Percentiles rank a stretch among this genome's conserved stretches.
These are phyloP conservation scores for Zootoca vivipara DNA, from an alignment of 2,113 vertebrate species.

Conservation along the genomic window DNA sequence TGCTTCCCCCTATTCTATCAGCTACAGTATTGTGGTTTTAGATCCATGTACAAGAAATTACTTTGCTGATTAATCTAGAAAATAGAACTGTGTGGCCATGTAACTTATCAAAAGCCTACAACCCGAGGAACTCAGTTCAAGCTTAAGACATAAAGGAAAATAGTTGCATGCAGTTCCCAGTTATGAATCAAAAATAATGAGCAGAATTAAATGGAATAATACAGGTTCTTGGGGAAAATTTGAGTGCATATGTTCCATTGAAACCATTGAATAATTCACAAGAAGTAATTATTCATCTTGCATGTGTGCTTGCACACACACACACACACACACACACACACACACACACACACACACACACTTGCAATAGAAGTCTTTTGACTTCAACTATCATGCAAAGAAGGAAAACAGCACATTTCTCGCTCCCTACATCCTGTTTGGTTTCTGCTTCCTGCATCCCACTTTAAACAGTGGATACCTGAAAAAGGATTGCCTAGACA, in stretches of 20 bases:
- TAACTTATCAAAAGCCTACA: neutral
- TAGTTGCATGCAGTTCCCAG: neutral
- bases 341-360: fast-evolving
- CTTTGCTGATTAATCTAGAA: neutral
- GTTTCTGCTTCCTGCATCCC: neutral
- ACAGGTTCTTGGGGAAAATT: neutral
- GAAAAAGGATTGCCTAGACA: neutral
- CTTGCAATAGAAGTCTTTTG: neutral
- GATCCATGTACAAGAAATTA: neutral
- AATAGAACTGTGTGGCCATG: neutral
- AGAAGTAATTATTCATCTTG: fast-evolving
- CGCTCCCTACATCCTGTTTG: neutral
- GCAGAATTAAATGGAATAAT: neutral
- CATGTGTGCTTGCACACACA: fast-evolving
- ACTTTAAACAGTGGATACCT: neutral
- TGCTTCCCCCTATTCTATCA: neutral
- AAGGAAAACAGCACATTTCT: neutral
- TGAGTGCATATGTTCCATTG: neutral
- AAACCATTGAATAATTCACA: neutral
- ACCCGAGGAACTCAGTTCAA: neutral
- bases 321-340: fast-evolving
- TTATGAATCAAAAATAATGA: neutral
- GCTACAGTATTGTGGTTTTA: neutral
- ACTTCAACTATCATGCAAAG: neutral
- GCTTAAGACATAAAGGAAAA: neutral